Conservation (phyloP, 2,888 invertebrate species). For the Nematopogon swammerdamellus region DNA sequence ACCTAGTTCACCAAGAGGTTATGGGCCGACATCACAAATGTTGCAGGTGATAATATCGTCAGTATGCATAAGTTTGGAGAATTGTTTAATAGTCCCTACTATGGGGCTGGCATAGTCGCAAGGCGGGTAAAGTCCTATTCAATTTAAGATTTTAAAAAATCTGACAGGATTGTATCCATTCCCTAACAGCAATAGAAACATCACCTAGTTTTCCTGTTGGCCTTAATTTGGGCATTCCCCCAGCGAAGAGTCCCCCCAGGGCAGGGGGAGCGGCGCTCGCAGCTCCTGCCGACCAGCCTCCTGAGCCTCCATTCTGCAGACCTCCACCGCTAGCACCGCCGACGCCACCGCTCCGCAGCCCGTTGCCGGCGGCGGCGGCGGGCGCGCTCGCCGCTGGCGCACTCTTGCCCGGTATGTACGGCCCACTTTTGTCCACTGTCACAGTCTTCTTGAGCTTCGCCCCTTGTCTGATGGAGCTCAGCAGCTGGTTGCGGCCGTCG, state of each 20-base stretch:
- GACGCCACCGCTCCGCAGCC: slow-evolving; percentile 27
- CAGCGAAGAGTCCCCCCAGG: slow-evolving; percentile 74
- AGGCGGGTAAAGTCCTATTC: too few relatives aligned
- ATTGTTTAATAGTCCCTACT: too few relatives aligned
- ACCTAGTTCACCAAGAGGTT: too few relatives aligned
- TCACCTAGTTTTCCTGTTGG: slow-evolving; percentile 61
- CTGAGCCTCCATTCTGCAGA: slow-evolving; percentile 27
- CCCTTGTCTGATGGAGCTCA: slow-evolving; percentile 82
- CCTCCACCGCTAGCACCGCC: slow-evolving; percentile 19
- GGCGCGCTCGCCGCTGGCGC: slow-evolving; percentile 23
- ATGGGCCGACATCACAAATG: too few relatives aligned
- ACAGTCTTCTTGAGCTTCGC: slow-evolving; percentile 77
- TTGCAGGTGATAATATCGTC: too few relatives aligned
- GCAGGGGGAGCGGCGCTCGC: slow-evolving; percentile 25
- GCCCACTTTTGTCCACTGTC: slow-evolving; percentile 89
- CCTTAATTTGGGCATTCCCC: slow-evolving; percentile 78
- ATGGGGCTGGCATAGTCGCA: too few relatives aligned
- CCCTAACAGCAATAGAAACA: slow-evolving; percentile 9
- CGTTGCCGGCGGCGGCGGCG: slow-evolving; percentile 27
- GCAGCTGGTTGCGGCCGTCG: slow-evolving; percentile 65
- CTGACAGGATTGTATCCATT: too few relatives aligned
- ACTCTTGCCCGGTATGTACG: slow-evolving; percentile 65
- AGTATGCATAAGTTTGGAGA: too few relatives aligned
- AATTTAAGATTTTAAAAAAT: too few relatives aligned
- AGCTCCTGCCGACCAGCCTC: too few relatives aligned